Percentiles rank a stretch among this genome's conserved stretches.
Evolutionary conservation across 2,797 vertebrate genomes (phyloP).

Genomic region (Coluber constrictor): DNA sequence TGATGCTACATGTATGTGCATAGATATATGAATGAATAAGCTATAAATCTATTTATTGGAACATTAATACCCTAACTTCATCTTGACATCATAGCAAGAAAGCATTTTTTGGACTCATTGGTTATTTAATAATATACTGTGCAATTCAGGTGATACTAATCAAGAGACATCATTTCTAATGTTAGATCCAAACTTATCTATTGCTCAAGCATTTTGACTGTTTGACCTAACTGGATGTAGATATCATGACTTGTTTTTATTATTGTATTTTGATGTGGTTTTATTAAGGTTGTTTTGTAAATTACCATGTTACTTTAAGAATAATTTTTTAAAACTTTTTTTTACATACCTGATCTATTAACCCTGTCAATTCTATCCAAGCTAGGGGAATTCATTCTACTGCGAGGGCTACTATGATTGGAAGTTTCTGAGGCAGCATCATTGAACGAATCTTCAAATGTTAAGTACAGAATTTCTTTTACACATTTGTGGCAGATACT

Average conservation of each 20-base stretch:
- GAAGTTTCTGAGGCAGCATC: constrained; percentile 91
- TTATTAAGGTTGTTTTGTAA: neutral
- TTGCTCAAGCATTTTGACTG: neutral
- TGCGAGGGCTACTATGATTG: constrained; percentile 86
- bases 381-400: constrained; percentile 83
- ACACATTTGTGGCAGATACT: constrained; percentile 96
- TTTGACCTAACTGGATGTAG: neutral
- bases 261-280: neutral
- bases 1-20: neutral
- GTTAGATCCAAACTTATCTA: neutral
- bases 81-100: no score
- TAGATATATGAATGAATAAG: neutral
- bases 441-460: constrained; percentile 83
- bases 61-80: fast-evolving
- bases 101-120: neutral
- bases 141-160: neutral
- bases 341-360: constrained; percentile 86
- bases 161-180: neutral
- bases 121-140: neutral
- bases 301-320: neutral
- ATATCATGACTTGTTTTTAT: neutral
- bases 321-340: neutral
- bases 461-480: constrained; percentile 87
- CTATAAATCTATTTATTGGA: neutral
- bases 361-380: constrained; percentile 90